phyloP scores from a whole-genome alignment of 2,888 invertebrate genomes.

The Masnerella sp. region DNA sequence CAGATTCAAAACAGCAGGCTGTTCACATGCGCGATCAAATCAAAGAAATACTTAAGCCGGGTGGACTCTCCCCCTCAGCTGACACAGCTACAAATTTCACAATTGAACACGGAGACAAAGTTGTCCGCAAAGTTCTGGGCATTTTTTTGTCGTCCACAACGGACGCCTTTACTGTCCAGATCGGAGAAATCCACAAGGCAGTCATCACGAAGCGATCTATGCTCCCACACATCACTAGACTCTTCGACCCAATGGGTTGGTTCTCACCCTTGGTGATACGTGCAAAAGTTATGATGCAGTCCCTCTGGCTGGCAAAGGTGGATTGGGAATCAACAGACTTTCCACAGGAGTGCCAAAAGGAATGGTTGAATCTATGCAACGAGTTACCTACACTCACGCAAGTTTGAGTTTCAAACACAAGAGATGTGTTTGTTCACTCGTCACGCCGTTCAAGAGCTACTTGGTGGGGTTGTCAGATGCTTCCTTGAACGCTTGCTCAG shows the following conservation, averaged over 20 bases:
- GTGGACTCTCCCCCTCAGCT: background rate
- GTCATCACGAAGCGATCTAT: background rate
- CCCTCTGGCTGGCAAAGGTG: conserved; percentile 4
- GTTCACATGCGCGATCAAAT: no score
- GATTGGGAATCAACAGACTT: no score
- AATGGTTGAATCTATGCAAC: background rate
- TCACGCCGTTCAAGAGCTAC: no score
- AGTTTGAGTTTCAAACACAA: background rate
- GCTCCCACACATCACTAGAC: background rate
- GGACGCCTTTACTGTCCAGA: background rate
- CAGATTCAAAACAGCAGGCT: no score
- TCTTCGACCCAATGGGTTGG: no score
- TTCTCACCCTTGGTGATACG: background rate
- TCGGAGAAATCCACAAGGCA: background rate
- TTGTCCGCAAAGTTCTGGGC: background rate
- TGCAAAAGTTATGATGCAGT: conserved; percentile 9
- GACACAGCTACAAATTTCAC: background rate
- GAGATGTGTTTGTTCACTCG: background rate
- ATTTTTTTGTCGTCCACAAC: background rate
- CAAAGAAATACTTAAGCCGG: no score
- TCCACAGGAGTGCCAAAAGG: no score
- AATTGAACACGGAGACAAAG: background rate
- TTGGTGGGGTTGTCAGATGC: conserved; percentile 3
- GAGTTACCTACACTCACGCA: background rate
- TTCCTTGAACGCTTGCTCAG: background rate